Evolutionary conservation across 2,113 vertebrate genomes (phyloP).

Genomic region (Oryzias curvinotus): DNA sequence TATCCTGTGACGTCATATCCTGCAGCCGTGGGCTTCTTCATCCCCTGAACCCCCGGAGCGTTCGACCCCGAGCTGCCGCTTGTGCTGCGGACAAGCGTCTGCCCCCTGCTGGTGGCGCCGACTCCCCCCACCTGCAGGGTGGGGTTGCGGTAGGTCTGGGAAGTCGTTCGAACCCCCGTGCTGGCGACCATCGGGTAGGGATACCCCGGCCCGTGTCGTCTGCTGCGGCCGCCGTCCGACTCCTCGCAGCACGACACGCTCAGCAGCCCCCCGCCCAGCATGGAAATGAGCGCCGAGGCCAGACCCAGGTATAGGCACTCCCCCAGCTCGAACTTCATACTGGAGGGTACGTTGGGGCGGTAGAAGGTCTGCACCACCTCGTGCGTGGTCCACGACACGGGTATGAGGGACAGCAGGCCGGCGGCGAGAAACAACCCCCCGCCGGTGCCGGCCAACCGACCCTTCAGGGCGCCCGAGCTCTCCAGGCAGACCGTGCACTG

Average conservation of each 20-base stretch:
- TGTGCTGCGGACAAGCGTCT: constrained; percentile 40
- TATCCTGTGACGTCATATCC: constrained; percentile 80
- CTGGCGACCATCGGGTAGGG: constrained; percentile 58
- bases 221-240: constrained; percentile 24
- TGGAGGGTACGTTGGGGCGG: constrained; percentile 79
- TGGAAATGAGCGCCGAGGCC: constrained; percentile 83
- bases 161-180: constrained; percentile 24
- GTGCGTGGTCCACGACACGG: constrained; percentile 90
- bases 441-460: constrained; percentile 80
- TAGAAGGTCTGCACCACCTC: constrained; percentile 90
- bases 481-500: constrained; percentile 91
- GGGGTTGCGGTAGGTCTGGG: constrained; percentile 68
- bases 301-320: constrained; percentile 91
- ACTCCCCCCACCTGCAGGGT: constrained; percentile 46
- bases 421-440: constrained; percentile 82
- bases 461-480: constrained; percentile 73
- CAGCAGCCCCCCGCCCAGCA: constrained; percentile 87
- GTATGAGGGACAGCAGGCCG: constrained; percentile 88
- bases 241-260: constrained; percentile 81
- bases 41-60: constrained; percentile 1
- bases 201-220: constrained; percentile 60
- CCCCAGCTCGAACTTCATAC: constrained; percentile 91
- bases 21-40: constrained; percentile 60
- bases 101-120: constrained; percentile 39
- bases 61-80: constrained; percentile 55